Percentiles rank a stretch among this genome's conserved stretches.
Evolutionary conservation across 35 echinoderm and acorn worm genomes (phyloP).

Genomic region (Heliocidaris erythrogramma): DNA sequence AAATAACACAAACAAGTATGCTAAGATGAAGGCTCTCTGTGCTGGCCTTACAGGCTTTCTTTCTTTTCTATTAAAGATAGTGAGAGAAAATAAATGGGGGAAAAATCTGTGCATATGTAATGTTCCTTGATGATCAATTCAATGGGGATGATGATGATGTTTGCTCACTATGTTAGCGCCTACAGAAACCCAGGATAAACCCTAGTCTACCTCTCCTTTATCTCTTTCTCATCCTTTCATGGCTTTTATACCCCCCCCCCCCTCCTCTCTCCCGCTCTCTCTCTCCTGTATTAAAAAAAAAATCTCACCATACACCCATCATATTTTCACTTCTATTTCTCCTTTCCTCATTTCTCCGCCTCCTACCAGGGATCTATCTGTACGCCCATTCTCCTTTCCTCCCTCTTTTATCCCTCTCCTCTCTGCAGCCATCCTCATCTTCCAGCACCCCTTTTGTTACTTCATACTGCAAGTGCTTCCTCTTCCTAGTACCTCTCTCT

Average conservation of each 20-base stretch:
- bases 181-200: background rate
- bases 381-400: background rate
- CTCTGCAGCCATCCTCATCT: background rate
- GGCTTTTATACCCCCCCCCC: no score
- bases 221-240: background rate
- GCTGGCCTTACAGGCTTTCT: background rate
- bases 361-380: background rate
- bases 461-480: background rate
- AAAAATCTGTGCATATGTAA: background rate
- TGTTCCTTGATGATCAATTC: background rate
- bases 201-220: background rate
- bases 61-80: background rate
- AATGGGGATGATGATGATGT: background rate
- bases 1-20: constrained; percentile 13
- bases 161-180: background rate
- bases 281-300: no score
- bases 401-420: background rate
- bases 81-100: background rate
- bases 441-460: background rate
- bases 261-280: no score
- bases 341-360: background rate
- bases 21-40: background rate
- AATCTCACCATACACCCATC: background rate
- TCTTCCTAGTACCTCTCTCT: background rate
- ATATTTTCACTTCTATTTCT: background rate